Conservation (phyloP, 2,888 invertebrate species). For the Lottia scabra region DNA sequence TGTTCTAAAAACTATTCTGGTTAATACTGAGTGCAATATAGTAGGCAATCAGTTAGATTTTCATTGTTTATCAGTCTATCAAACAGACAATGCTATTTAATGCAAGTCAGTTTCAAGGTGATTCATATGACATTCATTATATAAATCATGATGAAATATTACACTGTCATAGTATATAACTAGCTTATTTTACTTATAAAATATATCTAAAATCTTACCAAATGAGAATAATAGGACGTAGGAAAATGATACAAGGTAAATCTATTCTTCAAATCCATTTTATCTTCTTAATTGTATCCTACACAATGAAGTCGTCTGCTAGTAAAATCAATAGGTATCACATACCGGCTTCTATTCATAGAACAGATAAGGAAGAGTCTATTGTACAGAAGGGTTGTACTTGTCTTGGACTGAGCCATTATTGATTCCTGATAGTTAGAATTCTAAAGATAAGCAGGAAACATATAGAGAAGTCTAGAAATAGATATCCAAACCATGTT, state of each 20-base stretch:
- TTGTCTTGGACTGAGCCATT: no score
- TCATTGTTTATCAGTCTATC: no score
- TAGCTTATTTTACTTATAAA: background rate
- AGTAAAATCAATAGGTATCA: background rate
- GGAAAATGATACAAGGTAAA: conserved; percentile 29
- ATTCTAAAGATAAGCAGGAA: no score
- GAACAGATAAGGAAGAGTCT: background rate
- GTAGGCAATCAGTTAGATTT: no score
- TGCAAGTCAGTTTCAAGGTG: conserved; percentile 6
- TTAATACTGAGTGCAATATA: no score
- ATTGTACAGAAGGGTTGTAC: background rate
- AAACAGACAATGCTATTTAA: no score
- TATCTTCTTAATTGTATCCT: background rate
- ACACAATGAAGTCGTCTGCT: background rate
- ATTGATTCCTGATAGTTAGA: no score
- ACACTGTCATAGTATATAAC: background rate
- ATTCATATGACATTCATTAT: background rate
- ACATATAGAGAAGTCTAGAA: no score
- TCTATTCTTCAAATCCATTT: conserved; percentile 15
- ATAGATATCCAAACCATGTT: no score
- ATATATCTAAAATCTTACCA: conserved; percentile 19
- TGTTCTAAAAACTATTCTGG: no score
- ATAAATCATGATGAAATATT: no score
- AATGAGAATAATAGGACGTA: conserved; percentile 31
- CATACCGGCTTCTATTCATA: background rate